Base-by-base conservation (phyloP, 2,888 invertebrate species). In the Temnothorax unifasciatus region DNA sequence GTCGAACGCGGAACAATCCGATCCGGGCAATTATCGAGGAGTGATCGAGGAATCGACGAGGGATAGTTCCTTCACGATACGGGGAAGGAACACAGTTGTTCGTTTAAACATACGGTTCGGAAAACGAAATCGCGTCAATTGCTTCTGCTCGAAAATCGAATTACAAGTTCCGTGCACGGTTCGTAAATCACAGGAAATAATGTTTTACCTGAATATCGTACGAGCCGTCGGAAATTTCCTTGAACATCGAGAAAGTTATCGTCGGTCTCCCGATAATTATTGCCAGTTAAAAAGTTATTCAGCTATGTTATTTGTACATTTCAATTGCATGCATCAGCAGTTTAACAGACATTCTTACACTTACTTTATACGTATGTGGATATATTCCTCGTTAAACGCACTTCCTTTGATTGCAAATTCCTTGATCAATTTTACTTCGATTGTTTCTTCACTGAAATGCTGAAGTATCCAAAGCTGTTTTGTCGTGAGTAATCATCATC, bases 1-100 rank as follows among this genome's bases (percentile, higher is more conserved):
- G 41, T 52, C 75, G 54, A 41, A 73, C 59, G 21, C 74, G 74
- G 79, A 59, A 79, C 74, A 71, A 79, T 59, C 34, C 21, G 21
- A 59, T 29, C 54, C 54, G n/a, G 38, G 21, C 21, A 71, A 71
- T 79, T 73, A 79, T 21, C 29, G 29, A 29, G 29, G 15, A 54
- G 21, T 47, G 21, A 59, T 59, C 25, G 44, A 18, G 41, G 69
- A 77, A 68, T 77, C n/a, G 38, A 13, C 18, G 41, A 44, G 44
- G 66, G 13, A 25, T 29, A 41, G 9, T 41, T 29, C 18, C 50
- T 66, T 52, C 25, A 25, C 18, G 69, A 64, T 38, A 54, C 11
- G 41, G 29, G 21, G 29, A 73, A 71, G 21, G 15, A 21, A 59
- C 44, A 13, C 18, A 13, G 44, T 44, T 44, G 18, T 13, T 59